Evolutionary conservation across 2,888 invertebrate species (phyloP), one percentile per base, ranked within the genome.

Genomic region (Parasteatoda lunata): DNA sequence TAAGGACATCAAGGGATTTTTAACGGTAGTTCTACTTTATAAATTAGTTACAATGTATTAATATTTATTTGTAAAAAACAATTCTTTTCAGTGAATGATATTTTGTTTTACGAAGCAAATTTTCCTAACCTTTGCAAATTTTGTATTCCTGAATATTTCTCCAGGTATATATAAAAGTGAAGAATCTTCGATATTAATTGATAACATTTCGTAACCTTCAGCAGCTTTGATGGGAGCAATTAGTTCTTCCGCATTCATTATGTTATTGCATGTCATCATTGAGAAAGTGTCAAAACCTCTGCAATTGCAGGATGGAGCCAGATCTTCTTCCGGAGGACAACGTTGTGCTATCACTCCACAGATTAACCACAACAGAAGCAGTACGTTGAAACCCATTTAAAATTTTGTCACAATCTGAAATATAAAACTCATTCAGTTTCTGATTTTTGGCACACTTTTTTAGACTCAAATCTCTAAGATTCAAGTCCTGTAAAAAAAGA

Each of bases 241-340:
- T 4, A 79, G 71, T 0, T 79, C 79, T 11, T 70, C 71, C 3
- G 79, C 30, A 15, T 8, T 79, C 48, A 64, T 15, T 6, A 79
- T 59, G 59, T 70, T 71, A 13, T n/a, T 48, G 11, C 79, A 79
- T 3, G 45, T 15, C 71, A 79, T 59, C 79, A 79, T 79, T 5
- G 64, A 13, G 8, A 52, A 52, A 9, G 9, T 9, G 5, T 47
- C 64, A 1, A 49, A 15, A 9, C 4, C n/a, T 15, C 45, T 70
- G 48, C 79, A 79, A 8, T 11, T 47, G n/a, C 79, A 79, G 3
- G 30, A 13, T 7, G 79, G 79, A 11, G 59, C 59, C 7, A 79
- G 69, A 15, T 71, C 48, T 15, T 79, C 70, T 5, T 54, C 48
- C 11, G 71, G 52, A 8, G 79, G 79, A 47, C 79, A 79, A 4